These are phyloP conservation scores for Cylloceria caligata DNA, from an alignment of 2,888 invertebrate genomes.

Conservation along the genomic window DNA sequence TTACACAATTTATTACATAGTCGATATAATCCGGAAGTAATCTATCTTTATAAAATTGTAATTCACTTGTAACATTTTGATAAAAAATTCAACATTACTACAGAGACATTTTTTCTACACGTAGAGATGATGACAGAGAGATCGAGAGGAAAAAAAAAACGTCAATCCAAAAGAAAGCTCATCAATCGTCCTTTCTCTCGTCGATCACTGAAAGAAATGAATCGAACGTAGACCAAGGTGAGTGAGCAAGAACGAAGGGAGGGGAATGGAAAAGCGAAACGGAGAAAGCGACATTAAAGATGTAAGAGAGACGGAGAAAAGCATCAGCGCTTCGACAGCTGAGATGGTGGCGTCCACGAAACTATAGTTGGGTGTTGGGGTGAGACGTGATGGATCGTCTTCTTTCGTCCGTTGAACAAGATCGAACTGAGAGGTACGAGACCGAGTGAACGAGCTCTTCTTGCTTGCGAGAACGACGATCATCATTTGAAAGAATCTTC, in stretches of 20 bases:
- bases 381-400: conserved; percentile 64
- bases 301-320: conserved; percentile 60
- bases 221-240: conserved; percentile 43
- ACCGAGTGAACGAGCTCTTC: conserved; percentile 27
- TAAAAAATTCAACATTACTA: background rate
- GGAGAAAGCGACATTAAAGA: conserved; percentile 63
- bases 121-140: background rate
- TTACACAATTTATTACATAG: background rate
- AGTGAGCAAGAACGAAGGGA: conserved; percentile 34
- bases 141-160: conserved; percentile 11
- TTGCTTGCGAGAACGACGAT: conserved; percentile 18
- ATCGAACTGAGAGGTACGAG: conserved; percentile 39
- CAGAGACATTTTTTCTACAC: background rate
- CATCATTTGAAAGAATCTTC: conserved; percentile 44
- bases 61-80: background rate
- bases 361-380: conserved; percentile 54
- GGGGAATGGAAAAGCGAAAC: conserved; percentile 48
- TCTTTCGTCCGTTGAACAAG: conserved; percentile 49
- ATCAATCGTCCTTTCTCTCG: conserved; percentile 69
- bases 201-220: conserved; percentile 54
- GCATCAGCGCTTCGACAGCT: conserved; percentile 18
- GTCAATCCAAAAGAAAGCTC: conserved; percentile 61
- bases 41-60: background rate
- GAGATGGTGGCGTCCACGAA: conserved; percentile 63
- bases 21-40: background rate